Conservation (phyloP, 23 tunicate species). For the Halocynthia aurantium region DNA sequence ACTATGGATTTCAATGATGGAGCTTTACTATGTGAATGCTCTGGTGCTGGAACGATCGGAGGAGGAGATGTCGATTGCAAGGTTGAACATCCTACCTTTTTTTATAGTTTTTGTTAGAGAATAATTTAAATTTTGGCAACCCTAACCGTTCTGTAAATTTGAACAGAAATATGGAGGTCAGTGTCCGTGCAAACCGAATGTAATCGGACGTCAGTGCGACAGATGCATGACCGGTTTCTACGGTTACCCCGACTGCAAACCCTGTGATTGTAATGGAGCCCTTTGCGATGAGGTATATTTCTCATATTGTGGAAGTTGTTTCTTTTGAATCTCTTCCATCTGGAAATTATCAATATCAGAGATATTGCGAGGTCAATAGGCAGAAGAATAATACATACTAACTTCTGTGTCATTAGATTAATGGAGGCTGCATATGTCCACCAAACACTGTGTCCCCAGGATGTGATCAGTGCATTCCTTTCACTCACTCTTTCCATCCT, state of each 20-base stretch:
- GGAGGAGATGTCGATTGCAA: constrained; percentile 75
- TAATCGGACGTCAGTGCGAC: constrained; percentile 84
- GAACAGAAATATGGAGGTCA: constrained; percentile 88
- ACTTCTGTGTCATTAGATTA: constrained; percentile 12
- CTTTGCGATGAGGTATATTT: constrained; percentile 60
- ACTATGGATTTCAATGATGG: constrained; percentile 75
- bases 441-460: constrained; percentile 70
- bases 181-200: constrained; percentile 84
- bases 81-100: constrained; percentile 6
- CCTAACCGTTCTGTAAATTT: background rate
- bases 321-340: background rate
- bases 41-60: constrained; percentile 93
- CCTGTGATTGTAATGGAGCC: constrained; percentile 81
- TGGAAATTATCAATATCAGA: background rate
- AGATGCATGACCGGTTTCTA: constrained; percentile 70
- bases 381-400: too few species aligned
- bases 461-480: constrained; percentile 61
- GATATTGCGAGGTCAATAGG: too few species aligned
- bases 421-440: constrained; percentile 95
- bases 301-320: background rate
- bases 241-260: constrained; percentile 73
- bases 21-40: constrained; percentile 76
- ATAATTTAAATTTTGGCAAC: background rate
- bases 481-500: constrained; percentile 86
- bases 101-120: background rate